Evolutionary conservation across 2,113 vertebrate genomes (phyloP).

Genomic region (Podarcis muralis): DNA sequence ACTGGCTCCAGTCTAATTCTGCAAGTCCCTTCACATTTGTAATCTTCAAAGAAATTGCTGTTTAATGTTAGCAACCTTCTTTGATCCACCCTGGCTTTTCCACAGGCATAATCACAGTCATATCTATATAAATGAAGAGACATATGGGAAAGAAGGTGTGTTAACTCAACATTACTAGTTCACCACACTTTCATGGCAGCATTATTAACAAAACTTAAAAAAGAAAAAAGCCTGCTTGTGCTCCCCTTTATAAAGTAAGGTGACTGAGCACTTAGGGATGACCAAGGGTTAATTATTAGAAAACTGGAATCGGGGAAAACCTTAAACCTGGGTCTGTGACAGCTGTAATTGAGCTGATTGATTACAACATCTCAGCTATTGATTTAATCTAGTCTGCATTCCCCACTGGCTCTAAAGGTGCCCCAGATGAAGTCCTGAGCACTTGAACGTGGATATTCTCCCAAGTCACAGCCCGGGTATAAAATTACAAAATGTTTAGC

Average conservation of each 20-base stretch:
- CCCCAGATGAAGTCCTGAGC: conserved; percentile 62
- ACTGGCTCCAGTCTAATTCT: conserved; percentile 55
- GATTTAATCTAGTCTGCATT: conserved; percentile 80
- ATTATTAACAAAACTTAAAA: conserved; percentile 25
- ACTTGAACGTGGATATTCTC: conserved; percentile 74
- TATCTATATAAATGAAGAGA: conserved; percentile 45
- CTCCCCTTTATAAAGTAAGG: conserved; percentile 37
- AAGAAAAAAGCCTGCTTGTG: conserved; percentile 11
- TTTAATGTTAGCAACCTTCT: conserved; percentile 68
- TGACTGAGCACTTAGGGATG: conserved; percentile 34
- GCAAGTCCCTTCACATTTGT: conserved; percentile 62
- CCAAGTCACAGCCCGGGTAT: conserved; percentile 37
- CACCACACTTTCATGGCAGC: conserved; percentile 18
- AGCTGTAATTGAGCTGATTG: conserved; percentile 81
- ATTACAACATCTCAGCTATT: conserved; percentile 80
- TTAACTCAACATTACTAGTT: conserved; percentile 35
- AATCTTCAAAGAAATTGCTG: conserved; percentile 66
- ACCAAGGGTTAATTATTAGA: conserved; percentile 69
- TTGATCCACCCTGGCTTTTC: conserved; percentile 69
- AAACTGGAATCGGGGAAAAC: conserved; percentile 64
- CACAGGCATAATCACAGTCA: conserved; percentile 60
- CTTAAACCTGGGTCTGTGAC: conserved; percentile 71
- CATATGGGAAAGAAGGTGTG: conserved; percentile 38
- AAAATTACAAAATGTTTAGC: conserved; percentile 60
- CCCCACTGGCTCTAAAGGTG: conserved; percentile 66